These are phyloP conservation scores for Dermatophagoides farinae DNA, from an alignment of 1,140 invertebrate species.

Conservation along the genomic window DNA sequence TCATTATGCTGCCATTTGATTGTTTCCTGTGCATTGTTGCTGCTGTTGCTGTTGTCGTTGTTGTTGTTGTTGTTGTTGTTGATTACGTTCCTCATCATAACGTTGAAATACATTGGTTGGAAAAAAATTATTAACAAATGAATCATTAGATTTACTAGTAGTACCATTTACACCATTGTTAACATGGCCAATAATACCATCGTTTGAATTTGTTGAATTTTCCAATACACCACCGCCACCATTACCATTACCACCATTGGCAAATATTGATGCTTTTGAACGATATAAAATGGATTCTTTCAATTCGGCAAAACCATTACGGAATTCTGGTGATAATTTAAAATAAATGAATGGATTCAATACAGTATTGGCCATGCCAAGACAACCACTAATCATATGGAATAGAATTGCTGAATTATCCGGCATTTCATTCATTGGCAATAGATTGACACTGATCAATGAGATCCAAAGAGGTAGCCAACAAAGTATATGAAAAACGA, in stretches of 20 bases:
- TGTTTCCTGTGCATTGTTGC: background rate
- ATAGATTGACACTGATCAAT: constrained; percentile 9
- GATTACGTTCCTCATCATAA: constrained; percentile 1
- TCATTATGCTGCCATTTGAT: background rate
- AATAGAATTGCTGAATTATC: constrained; percentile 7
- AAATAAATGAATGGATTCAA: constrained; percentile 8
- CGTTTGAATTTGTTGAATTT: background rate
- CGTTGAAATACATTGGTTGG: constrained; percentile 3
- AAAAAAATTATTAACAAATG: constrained; percentile 9
- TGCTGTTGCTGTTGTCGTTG: background rate
- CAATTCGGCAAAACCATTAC: constrained; percentile 3
- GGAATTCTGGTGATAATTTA: constrained; percentile 6
- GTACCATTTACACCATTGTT: too few relatives aligned
- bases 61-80: background rate
- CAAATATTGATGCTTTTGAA: background rate
- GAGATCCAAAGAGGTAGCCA: constrained; percentile 9
- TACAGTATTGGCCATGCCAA: constrained; percentile 8
- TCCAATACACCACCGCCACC: background rate
- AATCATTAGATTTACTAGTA: background rate
- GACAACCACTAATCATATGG: constrained; percentile 11
- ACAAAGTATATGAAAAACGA: constrained; percentile 8
- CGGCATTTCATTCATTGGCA: constrained; percentile 6
- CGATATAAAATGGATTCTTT: background rate
- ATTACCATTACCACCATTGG: background rate
- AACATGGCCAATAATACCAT: too few relatives aligned